These are phyloP conservation scores for Mycalesis mineus DNA, from an alignment of 2,888 invertebrate species.

Conservation along the genomic window DNA sequence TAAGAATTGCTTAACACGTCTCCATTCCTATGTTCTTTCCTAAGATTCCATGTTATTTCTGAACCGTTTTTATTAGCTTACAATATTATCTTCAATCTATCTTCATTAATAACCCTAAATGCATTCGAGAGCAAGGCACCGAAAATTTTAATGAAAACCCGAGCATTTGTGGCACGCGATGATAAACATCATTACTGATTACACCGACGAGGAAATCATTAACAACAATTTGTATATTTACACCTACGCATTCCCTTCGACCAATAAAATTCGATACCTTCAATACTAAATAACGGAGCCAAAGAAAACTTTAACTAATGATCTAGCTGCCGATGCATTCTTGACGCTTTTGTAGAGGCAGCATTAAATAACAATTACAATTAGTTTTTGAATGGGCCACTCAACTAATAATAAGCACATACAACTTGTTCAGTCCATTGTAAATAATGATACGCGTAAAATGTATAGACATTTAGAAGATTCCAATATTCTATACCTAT, in stretches of 20 bases:
- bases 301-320: conserved; percentile 19
- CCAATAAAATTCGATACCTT: conserved; percentile 6
- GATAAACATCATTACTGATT: conserved; percentile 13
- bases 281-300: conserved; percentile 8
- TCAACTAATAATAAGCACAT: no score
- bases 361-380: no score
- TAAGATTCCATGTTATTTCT: background rate
- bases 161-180: background rate
- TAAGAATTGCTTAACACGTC: background rate
- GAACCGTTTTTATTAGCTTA: conserved; percentile 1
- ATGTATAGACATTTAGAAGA: no score
- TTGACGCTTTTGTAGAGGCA: background rate
- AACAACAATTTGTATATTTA: conserved; percentile 13
- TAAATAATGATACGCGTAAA: no score
- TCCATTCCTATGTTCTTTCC: no score
- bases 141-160: conserved; percentile 13
- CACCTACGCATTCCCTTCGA: conserved; percentile 12
- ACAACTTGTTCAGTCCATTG: no score
- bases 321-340: conserved; percentile 6
- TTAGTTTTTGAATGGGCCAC: background rate
- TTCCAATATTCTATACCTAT: no score
- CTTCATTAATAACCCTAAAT: conserved; percentile 7
- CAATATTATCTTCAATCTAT: conserved; percentile 2
- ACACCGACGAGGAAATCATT: conserved; percentile 8
- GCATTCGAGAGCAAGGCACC: background rate